A percentile compares a stretch with the other conserved stretches of the same genome.
phyloP scores from a whole-genome alignment of 2,113 vertebrate genomes.

The Pseudois nayaur region DNA sequence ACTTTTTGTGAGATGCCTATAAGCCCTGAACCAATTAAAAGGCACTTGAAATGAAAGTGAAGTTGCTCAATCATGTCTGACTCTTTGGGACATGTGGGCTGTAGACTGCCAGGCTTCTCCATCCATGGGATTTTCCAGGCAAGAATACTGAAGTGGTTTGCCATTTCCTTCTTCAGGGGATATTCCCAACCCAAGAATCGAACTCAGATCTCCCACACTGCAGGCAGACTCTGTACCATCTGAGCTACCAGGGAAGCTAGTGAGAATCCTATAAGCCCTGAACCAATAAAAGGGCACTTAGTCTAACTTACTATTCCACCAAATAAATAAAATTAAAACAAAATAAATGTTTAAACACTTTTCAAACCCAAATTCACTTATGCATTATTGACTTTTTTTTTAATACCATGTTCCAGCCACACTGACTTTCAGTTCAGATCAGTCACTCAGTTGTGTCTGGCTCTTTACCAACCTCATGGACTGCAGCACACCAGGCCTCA shows the following conservation, averaged over 20 bases:
- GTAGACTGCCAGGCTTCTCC: not conserved
- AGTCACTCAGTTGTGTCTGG: not conserved
- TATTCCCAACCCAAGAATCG: not conserved
- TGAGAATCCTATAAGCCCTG: not conserved
- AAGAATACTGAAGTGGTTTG: not conserved
- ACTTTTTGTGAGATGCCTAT: not conserved
- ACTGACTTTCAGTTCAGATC: not conserved
- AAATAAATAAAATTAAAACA: not conserved
- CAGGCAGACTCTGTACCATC: not conserved
- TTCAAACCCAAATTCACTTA: not conserved
- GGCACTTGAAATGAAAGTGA: not conserved
- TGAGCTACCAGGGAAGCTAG: not conserved
- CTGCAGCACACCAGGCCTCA: not conserved
- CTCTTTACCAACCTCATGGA: not conserved
- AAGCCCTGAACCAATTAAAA: not conserved
- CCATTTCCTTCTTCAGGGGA: not conserved
- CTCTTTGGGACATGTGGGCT: not conserved
- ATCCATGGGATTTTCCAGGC: not conserved
- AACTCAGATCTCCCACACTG: not conserved
- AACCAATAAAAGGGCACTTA: not conserved
- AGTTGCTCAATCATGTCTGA: not conserved
- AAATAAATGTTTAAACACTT: not conserved
- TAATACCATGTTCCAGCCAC: not conserved
- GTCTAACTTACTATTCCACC: not conserved
- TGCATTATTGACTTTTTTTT: not conserved